Evolutionary conservation across 2,888 invertebrate genomes (phyloP).

Genomic region (Megalurothrips usitatus): DNA sequence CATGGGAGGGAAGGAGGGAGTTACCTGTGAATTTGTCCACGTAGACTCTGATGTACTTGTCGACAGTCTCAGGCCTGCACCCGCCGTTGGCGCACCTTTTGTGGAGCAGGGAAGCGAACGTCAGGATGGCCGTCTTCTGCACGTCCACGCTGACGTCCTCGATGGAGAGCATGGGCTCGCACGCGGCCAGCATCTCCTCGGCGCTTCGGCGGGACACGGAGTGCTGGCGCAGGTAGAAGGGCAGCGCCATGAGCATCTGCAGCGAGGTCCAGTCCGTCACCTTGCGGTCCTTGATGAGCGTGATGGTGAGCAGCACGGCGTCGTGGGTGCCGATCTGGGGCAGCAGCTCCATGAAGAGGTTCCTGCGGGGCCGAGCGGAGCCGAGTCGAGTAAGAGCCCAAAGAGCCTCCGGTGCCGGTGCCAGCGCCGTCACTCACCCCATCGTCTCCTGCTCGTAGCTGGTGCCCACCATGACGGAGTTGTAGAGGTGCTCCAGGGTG

Average conservation of each 20-base stretch:
- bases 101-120: constrained; percentile 63
- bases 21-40: constrained; percentile 66
- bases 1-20: constrained; percentile 33
- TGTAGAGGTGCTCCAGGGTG: constrained; percentile 45
- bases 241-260: constrained; percentile 61
- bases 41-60: constrained; percentile 65
- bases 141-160: constrained; percentile 48
- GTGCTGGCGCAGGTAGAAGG: constrained; percentile 59
- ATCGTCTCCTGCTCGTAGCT: constrained; percentile 71
- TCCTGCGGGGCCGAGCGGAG: constrained; percentile 48
- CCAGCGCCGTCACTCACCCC: constrained; percentile 43
- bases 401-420: too few relatives aligned
- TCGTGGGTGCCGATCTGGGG: constrained; percentile 65
- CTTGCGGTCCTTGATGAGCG: constrained; percentile 57
- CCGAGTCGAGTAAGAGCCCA: too few relatives aligned
- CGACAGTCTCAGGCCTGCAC: constrained; percentile 61
- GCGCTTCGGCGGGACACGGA: constrained; percentile 47
- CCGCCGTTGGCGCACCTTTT: constrained; percentile 54
- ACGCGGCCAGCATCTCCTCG: constrained; percentile 42
- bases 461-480: constrained; percentile 51
- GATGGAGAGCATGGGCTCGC: constrained; percentile 35
- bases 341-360: constrained; percentile 66
- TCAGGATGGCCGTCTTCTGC: constrained; percentile 62
- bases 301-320: constrained; percentile 60
- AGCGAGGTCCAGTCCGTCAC: constrained; percentile 62